Evolutionary conservation across 2,797 vertebrate species (phyloP).

Genomic region (Silurus lanzhouensis): DNA sequence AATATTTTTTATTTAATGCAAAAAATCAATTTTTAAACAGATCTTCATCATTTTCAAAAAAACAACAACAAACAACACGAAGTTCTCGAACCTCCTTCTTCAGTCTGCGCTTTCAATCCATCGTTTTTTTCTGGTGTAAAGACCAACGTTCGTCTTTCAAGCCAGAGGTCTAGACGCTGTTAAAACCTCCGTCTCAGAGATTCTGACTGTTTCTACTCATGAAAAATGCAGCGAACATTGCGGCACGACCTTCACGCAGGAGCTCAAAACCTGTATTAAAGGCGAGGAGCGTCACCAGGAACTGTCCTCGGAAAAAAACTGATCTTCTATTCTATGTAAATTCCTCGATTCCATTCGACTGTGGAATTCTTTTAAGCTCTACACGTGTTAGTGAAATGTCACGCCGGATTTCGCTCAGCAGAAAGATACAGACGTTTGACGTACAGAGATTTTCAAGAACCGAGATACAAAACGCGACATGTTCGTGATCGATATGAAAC

Average conservation of each 20-base stretch:
- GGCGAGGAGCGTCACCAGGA: neutral
- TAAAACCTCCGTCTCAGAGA: neutral
- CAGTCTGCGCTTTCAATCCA: neutral
- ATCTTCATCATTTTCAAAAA: neutral
- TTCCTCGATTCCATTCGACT: neutral
- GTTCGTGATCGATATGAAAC: neutral
- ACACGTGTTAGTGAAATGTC: neutral
- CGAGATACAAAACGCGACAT: too few relatives aligned
- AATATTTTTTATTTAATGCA: too few relatives aligned
- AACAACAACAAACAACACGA: too few relatives aligned
- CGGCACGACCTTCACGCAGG: neutral
- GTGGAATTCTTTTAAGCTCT: neutral
- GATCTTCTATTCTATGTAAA: neutral
- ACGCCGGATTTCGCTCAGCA: neutral
- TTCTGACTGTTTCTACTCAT: neutral
- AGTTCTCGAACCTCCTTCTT: neutral
- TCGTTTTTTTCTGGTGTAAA: neutral
- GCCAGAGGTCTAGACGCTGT: neutral
- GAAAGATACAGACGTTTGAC: neutral
- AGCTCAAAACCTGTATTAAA: neutral
- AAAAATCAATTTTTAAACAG: too few relatives aligned
- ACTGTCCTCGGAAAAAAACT: neutral
- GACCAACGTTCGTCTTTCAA: neutral
- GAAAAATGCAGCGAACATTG: neutral
- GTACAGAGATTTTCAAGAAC: neutral